Percentiles rank a stretch among this genome's conserved stretches.
phyloP scores from a whole-genome alignment of 2,113 vertebrate genomes.

The Gobius niger region DNA sequence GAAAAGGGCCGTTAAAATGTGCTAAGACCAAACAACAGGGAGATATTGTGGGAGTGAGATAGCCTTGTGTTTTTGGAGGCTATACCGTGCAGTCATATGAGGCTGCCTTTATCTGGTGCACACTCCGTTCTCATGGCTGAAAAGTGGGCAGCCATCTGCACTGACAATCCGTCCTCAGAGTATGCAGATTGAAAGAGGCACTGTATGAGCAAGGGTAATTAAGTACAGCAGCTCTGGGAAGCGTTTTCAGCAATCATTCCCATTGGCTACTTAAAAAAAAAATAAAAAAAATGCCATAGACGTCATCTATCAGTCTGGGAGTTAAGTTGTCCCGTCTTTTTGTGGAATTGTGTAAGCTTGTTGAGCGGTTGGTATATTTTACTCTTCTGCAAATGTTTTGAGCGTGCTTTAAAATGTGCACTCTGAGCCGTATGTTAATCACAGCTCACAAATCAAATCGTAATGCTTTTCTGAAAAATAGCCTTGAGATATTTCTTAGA shows the following conservation, averaged over 20 bases:
- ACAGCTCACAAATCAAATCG: too few species aligned
- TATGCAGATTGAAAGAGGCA: constrained; percentile 43
- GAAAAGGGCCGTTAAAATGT: constrained; percentile 11
- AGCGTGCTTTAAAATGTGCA: too few species aligned
- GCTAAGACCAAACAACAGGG: constrained; percentile 30
- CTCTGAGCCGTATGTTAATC: too few species aligned
- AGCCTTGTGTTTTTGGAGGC: constrained; percentile 39
- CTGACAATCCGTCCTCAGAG: constrained; percentile 48
- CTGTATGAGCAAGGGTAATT: constrained; percentile 49
- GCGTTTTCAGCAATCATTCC: constrained; percentile 42
- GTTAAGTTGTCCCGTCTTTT: constrained; percentile 2
- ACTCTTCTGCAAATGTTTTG: too few species aligned
- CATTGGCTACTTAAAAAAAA: constrained; percentile 36
- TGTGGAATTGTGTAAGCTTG: not conserved
- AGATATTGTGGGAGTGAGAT: constrained; percentile 48
- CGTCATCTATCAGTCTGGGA: constrained; percentile 1
- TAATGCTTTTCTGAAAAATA: too few species aligned
- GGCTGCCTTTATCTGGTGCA: constrained; percentile 28
- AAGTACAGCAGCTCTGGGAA: constrained; percentile 43
- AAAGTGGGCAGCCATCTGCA: constrained; percentile 41
- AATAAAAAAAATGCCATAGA: constrained; percentile 15
- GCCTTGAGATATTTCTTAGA: too few species aligned
- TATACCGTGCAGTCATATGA: constrained; percentile 51
- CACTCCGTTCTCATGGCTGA: constrained; percentile 49
- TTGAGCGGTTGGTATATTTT: too few species aligned